Evolutionary conservation across 2,888 invertebrate species (phyloP), one percentile per base, ranked within the genome.

Genomic region (Fabriciana adippe): DNA sequence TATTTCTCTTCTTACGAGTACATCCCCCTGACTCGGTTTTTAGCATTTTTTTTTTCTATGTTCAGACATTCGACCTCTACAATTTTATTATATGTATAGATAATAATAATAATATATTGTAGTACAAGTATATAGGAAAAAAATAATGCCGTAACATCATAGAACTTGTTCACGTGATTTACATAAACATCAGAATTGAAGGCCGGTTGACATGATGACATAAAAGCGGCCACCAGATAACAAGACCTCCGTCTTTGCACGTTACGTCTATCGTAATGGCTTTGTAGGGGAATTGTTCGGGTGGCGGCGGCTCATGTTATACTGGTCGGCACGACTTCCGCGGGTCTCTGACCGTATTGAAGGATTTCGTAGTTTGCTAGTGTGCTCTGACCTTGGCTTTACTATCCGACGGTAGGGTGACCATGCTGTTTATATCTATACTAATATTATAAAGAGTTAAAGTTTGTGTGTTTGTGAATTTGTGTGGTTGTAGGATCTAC

Each of bases 371-470:
- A 88, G 87, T 78, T 78, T 78, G 81, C 80, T 75, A 78, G 82
- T 85, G 84, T 85, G 86, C 69, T 73, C 69, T 82, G 87, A 89
- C 92, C 91, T 92, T 92, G 89, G 82, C 80, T 84, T 81, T 83
- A 83, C 87, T 87, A 86, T 83, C 81, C 86, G 82, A 76, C 72
- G 74, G 67, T 86, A 78, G 79, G 70, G 80, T 81, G 77, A 70
- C 85, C 79, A 87, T 75, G 73, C 59, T 75, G 71, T 68, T 77
- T 73, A 73, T 50, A 51, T 41, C n/a, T n/a, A n/a, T n/a, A n/a
- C n/a, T n/a, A n/a, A n/a, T n/a, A n/a, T n/a, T n/a, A n/a, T n/a
- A n/a, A n/a, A n/a, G n/a, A n/a, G n/a, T n/a, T n/a, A n/a, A n/a
- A n/a, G n/a, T n/a, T n/a, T n/a, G n/a, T n/a, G n/a, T n/a, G n/a